A percentile compares a stretch with the other conserved stretches of the same genome.
Evolutionary conservation across 2,888 invertebrate genomes (phyloP).

Genomic region (Lithophane ornitopus): DNA sequence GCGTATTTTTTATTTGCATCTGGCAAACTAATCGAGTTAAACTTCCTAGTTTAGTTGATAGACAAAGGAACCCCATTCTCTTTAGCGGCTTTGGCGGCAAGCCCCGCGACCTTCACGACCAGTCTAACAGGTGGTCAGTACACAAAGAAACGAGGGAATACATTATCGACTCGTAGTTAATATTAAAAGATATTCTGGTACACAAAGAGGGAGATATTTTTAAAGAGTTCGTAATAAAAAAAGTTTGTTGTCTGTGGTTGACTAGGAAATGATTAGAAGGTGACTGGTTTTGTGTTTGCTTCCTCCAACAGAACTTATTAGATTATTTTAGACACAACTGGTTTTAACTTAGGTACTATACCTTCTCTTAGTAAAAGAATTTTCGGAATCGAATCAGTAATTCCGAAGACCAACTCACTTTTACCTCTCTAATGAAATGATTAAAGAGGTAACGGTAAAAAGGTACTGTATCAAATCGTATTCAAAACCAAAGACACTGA

Average conservation of each 20-base stretch:
- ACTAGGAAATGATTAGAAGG: conserved; percentile 44
- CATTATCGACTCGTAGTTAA: conserved; percentile 24
- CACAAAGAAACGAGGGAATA: conserved; percentile 55
- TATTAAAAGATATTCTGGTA: conserved; percentile 31
- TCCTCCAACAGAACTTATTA: conserved; percentile 1
- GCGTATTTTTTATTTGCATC: not conserved
- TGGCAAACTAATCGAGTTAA: not conserved
- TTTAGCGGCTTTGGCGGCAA: conserved; percentile 1
- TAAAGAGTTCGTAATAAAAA: conserved; percentile 35
- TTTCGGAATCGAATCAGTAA: too few relatives aligned
- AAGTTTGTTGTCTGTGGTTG: conserved; percentile 9
- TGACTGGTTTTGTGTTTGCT: conserved; percentile 22
- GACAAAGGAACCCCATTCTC: conserved; percentile 62
- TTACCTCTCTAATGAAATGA: too few relatives aligned
- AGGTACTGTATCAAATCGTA: too few relatives aligned
- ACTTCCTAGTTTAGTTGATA: conserved; percentile 49
- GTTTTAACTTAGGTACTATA: too few relatives aligned
- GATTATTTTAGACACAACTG: not conserved
- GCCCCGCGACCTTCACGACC: conserved; percentile 49
- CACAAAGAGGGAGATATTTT: conserved; percentile 43
- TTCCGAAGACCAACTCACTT: too few relatives aligned
- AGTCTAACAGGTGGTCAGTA: conserved; percentile 47
- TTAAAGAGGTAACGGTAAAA: too few relatives aligned
- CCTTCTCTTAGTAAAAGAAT: too few relatives aligned
- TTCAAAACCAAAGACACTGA: too few relatives aligned